Evolutionary conservation across 1,140 invertebrate species (phyloP).

Genomic region (Drosophila insularis): DNA sequence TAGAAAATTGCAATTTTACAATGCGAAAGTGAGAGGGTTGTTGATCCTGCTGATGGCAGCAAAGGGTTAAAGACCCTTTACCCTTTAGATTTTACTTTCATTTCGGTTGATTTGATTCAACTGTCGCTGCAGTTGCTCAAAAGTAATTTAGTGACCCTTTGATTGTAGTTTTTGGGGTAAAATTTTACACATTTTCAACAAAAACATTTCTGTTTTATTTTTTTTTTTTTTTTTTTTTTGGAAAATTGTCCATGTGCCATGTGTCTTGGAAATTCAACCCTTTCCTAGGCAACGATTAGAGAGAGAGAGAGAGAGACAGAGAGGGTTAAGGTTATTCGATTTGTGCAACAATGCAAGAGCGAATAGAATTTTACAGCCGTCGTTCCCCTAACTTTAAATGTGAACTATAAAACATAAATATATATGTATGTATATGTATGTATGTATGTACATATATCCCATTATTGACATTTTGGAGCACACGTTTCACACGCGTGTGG

Average conservation of each 20-base stretch:
- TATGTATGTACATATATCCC: slow-evolving; percentile 29
- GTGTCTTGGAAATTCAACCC: slow-evolving; percentile 47
- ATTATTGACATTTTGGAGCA: slow-evolving; percentile 56
- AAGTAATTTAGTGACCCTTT: slow-evolving; percentile 63
- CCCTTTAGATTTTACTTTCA: slow-evolving; percentile 31
- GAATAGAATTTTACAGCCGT: slow-evolving; percentile 30
- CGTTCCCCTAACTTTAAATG: slow-evolving; percentile 20
- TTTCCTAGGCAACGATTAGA: slow-evolving; percentile 18
- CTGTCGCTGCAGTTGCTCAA: slow-evolving; percentile 32
- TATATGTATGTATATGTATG: background rate
- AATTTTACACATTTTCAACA: slow-evolving; percentile 69
- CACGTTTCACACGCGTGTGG: slow-evolving; percentile 67
- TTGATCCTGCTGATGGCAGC: slow-evolving; percentile 23
- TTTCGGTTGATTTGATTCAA: slow-evolving; percentile 32
- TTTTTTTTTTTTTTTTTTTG: slow-evolving; percentile 3
- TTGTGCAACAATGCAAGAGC: slow-evolving; percentile 55
- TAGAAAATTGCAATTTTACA: slow-evolving; percentile 69
- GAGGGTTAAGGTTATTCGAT: background rate
- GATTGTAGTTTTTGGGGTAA: slow-evolving; percentile 48
- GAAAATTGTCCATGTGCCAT: slow-evolving; percentile 46
- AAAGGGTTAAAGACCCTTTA: slow-evolving; percentile 34
- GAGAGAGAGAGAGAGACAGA: background rate
- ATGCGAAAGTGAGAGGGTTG: slow-evolving; percentile 52
- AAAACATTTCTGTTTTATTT: slow-evolving; percentile 26
- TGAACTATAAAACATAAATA: slow-evolving; percentile 23